A percentile compares a stretch with the other conserved stretches of the same genome.
Conservation (phyloP, 2,797 vertebrate genomes). For the Gorsachius magnificus region DNA sequence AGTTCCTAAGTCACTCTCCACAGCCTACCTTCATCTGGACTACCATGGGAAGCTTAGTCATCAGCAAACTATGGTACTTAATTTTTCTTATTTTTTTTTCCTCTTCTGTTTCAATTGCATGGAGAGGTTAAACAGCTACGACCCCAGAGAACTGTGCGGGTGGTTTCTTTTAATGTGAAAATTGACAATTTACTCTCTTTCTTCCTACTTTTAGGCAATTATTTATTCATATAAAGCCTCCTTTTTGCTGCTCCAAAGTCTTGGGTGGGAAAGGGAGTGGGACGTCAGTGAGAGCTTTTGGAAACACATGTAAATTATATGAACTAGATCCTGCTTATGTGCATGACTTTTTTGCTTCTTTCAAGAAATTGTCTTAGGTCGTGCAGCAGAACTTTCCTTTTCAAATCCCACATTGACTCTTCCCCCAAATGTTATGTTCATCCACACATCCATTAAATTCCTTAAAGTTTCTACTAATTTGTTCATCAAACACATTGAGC, state of each 20-base stretch:
- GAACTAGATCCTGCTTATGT: neutral
- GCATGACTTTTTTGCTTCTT: neutral
- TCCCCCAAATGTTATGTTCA: neutral
- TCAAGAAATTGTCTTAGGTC: neutral
- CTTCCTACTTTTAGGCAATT: neutral
- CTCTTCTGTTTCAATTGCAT: neutral
- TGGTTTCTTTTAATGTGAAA: neutral
- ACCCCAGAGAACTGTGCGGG: neutral
- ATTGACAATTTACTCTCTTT: neutral
- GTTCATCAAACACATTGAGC: neutral
- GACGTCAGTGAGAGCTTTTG: neutral
- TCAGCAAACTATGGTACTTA: neutral
- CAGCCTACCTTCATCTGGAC: neutral
- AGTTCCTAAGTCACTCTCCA: neutral
- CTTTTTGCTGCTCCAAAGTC: neutral
- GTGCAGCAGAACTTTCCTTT: neutral
- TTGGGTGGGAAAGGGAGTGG: slow-evolving; percentile 5
- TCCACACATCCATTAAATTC: neutral
- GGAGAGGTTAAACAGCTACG: neutral
- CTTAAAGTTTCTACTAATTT: neutral
- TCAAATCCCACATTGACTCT: neutral
- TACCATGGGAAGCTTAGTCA: neutral
- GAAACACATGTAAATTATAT: neutral
- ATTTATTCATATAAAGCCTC: neutral
- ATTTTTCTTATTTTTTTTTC: neutral